Evolutionary conservation across 2,797 vertebrate genomes (phyloP).

Genomic region (Spinibarbus caldwelli): DNA sequence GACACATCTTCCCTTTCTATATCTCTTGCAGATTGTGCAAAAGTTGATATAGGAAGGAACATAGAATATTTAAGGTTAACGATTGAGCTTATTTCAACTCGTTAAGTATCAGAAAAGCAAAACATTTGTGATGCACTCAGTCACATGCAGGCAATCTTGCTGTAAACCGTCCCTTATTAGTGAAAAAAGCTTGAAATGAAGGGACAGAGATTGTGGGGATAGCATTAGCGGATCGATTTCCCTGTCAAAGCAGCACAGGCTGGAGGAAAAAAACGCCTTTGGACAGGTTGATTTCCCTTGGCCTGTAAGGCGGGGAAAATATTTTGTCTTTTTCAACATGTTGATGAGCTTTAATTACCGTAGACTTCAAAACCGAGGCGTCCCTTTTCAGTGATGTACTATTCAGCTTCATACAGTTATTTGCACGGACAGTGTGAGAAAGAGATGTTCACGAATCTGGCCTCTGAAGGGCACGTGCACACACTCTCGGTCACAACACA

Average conservation of each 20-base stretch:
- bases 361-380: neutral
- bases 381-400: neutral
- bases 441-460: no score
- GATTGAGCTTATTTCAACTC: neutral
- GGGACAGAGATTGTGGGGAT: neutral
- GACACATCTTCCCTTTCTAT: neutral
- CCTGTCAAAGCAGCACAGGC: conserved; percentile 20
- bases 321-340: neutral
- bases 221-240: neutral
- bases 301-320: neutral
- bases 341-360: neutral
- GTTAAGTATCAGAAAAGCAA: conserved; percentile 19
- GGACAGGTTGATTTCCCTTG: neutral
- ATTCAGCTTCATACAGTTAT: conserved; percentile 2
- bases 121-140: neutral
- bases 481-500: conserved; percentile 27
- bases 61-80: neutral
- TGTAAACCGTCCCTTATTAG: conserved; percentile 21
- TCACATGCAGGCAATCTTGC: conserved; percentile 40
- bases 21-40: conserved; percentile 1
- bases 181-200: conserved; percentile 20
- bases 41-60: neutral
- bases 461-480: neutral
- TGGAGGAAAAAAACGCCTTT: neutral
- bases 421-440: neutral